Conservation (phyloP, 1,140 invertebrate genomes). For the Lordiphosa stackelbergi region DNA sequence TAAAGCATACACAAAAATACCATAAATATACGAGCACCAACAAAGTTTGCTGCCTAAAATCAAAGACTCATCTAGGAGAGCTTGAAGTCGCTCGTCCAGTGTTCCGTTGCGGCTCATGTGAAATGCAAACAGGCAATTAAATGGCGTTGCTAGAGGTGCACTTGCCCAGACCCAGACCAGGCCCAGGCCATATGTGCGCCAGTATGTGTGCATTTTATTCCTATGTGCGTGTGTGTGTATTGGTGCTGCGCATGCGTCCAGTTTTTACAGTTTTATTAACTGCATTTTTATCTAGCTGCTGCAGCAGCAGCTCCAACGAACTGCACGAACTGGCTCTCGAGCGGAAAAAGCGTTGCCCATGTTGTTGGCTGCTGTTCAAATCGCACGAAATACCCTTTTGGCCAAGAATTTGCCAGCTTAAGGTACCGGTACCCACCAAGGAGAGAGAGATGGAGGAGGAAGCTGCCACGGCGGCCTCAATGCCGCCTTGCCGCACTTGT, state of each 20-base stretch:
- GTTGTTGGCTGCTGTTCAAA: slow-evolving; percentile 34
- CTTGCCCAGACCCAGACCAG: slow-evolving; percentile 46
- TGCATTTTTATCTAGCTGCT: slow-evolving; percentile 71
- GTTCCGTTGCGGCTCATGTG: slow-evolving; percentile 51
- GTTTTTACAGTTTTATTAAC: slow-evolving; percentile 76
- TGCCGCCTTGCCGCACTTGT: slow-evolving; percentile 51
- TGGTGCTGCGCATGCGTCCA: slow-evolving; percentile 66
- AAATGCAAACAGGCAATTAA: slow-evolving; percentile 75
- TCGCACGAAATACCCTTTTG: slow-evolving; percentile 75
- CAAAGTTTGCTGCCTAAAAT: slow-evolving; percentile 11
- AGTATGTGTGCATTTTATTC: slow-evolving; percentile 22
- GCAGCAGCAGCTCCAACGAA: slow-evolving; percentile 52
- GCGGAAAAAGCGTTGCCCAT: slow-evolving; percentile 51
- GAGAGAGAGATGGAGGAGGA: slow-evolving; percentile 26
- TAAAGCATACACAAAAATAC: slow-evolving; percentile 30
- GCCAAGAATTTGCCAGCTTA: slow-evolving; percentile 62
- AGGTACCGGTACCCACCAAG: slow-evolving; percentile 40
- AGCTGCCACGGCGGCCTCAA: slow-evolving; percentile 44
- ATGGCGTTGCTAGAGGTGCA: slow-evolving; percentile 69
- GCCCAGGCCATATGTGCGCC: slow-evolving; percentile 11
- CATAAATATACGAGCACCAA: slow-evolving; percentile 35
- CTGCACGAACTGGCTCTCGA: slow-evolving; percentile 73
- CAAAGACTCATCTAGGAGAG: slow-evolving; percentile 5
- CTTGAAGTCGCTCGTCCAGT: slow-evolving; percentile 1
- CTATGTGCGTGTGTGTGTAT: slow-evolving; percentile 30